These are phyloP conservation scores for Drosophila recens DNA, from an alignment of 2,888 invertebrate genomes.

Conservation along the genomic window DNA sequence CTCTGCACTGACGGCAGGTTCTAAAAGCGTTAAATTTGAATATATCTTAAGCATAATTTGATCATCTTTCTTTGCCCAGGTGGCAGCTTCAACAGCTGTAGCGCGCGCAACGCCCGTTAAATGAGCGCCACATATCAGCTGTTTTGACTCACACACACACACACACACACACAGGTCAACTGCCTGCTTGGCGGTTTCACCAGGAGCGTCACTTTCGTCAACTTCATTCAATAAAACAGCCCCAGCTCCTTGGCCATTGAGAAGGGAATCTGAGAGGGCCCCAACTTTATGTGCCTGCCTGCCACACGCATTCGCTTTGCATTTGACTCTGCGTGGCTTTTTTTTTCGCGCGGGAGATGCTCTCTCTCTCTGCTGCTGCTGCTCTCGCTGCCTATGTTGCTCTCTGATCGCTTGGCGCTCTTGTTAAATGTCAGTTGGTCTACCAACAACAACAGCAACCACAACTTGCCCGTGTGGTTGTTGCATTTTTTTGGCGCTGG, in stretches of 20 bases:
- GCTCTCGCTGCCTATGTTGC: slow-evolving; percentile 14
- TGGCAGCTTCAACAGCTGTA: slow-evolving; percentile 71
- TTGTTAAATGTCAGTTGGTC: slow-evolving; percentile 66
- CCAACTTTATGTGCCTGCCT: slow-evolving; percentile 33
- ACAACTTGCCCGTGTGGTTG: slow-evolving; percentile 56
- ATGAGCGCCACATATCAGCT: slow-evolving; percentile 62
- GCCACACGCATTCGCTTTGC: slow-evolving; percentile 46
- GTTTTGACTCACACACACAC: slow-evolving; percentile 36
- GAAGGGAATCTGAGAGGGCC: background rate
- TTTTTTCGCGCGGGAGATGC: slow-evolving; percentile 41
- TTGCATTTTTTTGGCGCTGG: slow-evolving; percentile 62
- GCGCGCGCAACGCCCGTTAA: slow-evolving; percentile 52
- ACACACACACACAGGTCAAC: slow-evolving; percentile 36
- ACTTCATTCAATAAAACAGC: slow-evolving; percentile 49
- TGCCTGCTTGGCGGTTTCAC: slow-evolving; percentile 42
- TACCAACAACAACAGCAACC: slow-evolving; percentile 45
- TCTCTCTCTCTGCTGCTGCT: slow-evolving; percentile 4
- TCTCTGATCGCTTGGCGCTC: slow-evolving; percentile 32
- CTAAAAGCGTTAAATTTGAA: background rate
- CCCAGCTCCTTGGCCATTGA: slow-evolving; percentile 14
- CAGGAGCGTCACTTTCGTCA: slow-evolving; percentile 40
- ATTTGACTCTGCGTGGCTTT: slow-evolving; percentile 29
- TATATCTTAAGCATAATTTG: background rate
- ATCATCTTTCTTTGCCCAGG: slow-evolving; percentile 30
- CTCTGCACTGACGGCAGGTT: background rate